Base-by-base conservation (phyloP, 2,888 invertebrate genomes). In the Orthosia incerta region DNA sequence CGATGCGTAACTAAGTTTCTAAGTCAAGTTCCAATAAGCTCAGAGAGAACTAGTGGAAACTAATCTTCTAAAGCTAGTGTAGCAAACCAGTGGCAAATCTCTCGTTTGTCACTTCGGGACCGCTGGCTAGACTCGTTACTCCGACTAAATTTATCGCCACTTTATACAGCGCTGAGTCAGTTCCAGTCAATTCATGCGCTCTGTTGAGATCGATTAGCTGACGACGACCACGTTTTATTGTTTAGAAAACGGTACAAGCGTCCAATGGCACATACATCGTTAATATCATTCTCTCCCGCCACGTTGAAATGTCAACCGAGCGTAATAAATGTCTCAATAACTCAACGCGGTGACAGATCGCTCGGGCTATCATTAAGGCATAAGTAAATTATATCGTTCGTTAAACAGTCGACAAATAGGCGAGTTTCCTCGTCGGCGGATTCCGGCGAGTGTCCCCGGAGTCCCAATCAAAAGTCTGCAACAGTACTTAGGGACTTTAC, bases 381-480 rank as follows among this genome's bases (percentile, higher is more conserved):
- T 89, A 90, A 91, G 89, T 87, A 88, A 89, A 91, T 92, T 91
- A 90, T 87, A 88, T 87, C 84, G 80, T 89, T 88, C 86, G 88
- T 86, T 87, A 86, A 87, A 87, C 89, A 86, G 80, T 81, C 83
- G 84, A 85, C 88, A 88, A 86, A 88, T 83, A 88, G 83, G 66
- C 72, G 76, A 86, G 85, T 85, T 87, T 78, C 79, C 75, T 77
- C 74, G 72, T 73, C 69, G 71, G 59, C 75, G 69, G 65, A 76
- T 74, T 78, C 68, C 76, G 65, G 71, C 60, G 72, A 82, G 76
- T 78, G 78, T 86, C 86, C 84, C 86, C 26, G 72, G 89, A 83
- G 89, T 87, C 86, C 87, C 91, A 92, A 93, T 93, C 91, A 92
- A 91, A 92, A 92, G 90, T 91, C 89, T 89, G 87, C 87, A 91